Evolutionary conservation across 2,113 vertebrate genomes (phyloP).

Genomic region (Rissa tridactyla): DNA sequence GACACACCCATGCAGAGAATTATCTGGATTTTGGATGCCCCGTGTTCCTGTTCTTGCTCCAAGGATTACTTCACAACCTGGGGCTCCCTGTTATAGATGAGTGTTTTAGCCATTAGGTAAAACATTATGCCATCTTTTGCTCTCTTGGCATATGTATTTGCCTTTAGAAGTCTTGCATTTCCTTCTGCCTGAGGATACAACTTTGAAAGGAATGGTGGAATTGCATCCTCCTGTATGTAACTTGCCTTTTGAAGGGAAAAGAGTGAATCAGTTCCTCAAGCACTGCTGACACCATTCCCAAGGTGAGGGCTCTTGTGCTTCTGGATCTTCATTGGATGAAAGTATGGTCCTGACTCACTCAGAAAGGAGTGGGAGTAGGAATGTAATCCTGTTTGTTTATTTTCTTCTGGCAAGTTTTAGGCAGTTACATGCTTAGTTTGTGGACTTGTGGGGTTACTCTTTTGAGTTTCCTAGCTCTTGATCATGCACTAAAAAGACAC

Average conservation of each 20-base stretch:
- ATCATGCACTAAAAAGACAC: background rate
- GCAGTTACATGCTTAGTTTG: background rate
- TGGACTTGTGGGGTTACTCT: background rate
- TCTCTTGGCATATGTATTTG: background rate
- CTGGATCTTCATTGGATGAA: background rate
- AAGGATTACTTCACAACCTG: background rate
- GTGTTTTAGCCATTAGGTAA: background rate
- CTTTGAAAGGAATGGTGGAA: background rate
- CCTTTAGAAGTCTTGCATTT: background rate
- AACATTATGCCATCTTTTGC: background rate
- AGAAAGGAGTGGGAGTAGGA: background rate
- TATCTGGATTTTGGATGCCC: background rate
- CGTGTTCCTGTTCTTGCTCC: background rate
- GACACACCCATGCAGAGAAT: background rate
- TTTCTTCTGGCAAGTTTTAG: background rate
- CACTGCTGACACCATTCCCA: background rate
- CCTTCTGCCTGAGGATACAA: background rate
- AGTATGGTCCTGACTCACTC: background rate
- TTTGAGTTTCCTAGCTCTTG: background rate
- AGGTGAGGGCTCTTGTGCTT: background rate
- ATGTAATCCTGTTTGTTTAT: background rate
- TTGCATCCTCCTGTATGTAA: background rate
- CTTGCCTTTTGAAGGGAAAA: background rate
- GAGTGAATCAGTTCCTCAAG: background rate
- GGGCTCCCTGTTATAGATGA: background rate